Percentiles rank a stretch among this genome's conserved stretches.
These are phyloP conservation scores for Epinotia nisella DNA, from an alignment of 2,888 invertebrate species.

Conservation along the genomic window DNA sequence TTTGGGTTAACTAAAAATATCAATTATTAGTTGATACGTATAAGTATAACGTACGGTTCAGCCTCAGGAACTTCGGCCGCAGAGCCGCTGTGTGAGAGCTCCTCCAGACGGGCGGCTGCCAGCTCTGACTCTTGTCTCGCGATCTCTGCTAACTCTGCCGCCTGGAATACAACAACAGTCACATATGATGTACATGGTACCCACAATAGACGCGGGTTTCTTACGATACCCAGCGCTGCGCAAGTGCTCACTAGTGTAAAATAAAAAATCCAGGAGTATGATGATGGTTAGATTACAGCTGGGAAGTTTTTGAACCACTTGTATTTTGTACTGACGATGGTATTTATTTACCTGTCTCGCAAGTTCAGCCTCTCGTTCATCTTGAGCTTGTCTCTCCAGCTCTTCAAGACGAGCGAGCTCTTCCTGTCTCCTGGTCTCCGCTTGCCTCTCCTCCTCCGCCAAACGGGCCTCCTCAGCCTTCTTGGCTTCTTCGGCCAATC, in stretches of 20 bases:
- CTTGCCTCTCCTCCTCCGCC: slow-evolving; percentile 76
- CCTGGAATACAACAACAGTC: slow-evolving; percentile 66
- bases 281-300: no score
- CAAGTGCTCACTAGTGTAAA: no score
- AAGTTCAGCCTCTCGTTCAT: slow-evolving; percentile 87
- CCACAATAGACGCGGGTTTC: not conserved
- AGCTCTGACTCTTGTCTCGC: slow-evolving; percentile 85
- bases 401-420: slow-evolving; percentile 84
- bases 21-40: slow-evolving; percentile 10
- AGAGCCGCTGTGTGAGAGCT: slow-evolving; percentile 77
- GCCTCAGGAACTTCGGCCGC: slow-evolving; percentile 70
- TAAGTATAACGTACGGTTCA: slow-evolving; percentile 64
- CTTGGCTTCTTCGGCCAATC: slow-evolving; percentile 72
- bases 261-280: no score
- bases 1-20: no score
- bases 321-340: no score
- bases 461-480: slow-evolving; percentile 74
- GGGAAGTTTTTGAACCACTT: no score
- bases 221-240: no score
- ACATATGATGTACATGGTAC: no score
- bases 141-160: slow-evolving; percentile 88
- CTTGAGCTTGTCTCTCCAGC: slow-evolving; percentile 86
- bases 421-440: slow-evolving; percentile 83
- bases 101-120: slow-evolving; percentile 85
- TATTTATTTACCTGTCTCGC: slow-evolving; percentile 86